Percentiles rank a stretch among this genome's conserved stretches.
These are phyloP conservation scores for Tachyglossus aculeatus DNA, from an alignment of 2,797 vertebrate genomes.

Conservation along the genomic window DNA sequence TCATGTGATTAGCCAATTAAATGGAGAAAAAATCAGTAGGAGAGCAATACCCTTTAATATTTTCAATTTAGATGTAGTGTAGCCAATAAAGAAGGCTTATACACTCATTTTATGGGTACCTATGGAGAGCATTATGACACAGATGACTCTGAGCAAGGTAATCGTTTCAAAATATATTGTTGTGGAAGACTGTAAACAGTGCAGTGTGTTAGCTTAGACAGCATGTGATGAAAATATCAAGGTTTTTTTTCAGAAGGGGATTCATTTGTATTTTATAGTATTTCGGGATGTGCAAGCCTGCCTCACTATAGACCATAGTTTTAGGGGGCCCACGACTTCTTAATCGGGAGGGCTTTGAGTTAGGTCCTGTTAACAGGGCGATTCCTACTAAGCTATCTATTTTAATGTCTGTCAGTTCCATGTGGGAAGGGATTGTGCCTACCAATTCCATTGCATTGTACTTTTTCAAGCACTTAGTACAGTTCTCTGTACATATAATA, in stretches of 20 bases:
- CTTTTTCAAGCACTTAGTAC: no score
- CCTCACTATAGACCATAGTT: constrained; percentile 60
- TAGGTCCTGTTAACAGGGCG: no score
- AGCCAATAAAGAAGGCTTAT: constrained; percentile 79
- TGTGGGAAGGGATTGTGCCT: no score
- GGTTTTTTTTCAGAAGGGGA: constrained; percentile 62
- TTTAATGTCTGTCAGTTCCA: no score
- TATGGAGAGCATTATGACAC: constrained; percentile 79
- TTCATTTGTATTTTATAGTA: constrained; percentile 66
- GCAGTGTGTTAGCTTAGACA: constrained; percentile 69
- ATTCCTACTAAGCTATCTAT: no score
- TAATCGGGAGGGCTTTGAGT: no score
- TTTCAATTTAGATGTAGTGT: constrained; percentile 82
- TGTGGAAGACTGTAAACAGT: constrained; percentile 75
- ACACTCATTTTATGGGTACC: constrained; percentile 80
- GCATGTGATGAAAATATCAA: constrained; percentile 76
- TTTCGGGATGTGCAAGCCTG: constrained; percentile 59
- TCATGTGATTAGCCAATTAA: constrained; percentile 77
- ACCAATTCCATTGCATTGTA: no score
- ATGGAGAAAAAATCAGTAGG: constrained; percentile 64
- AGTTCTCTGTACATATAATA: no score
- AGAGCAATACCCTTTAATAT: constrained; percentile 78
- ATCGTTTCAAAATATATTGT: constrained; percentile 79
- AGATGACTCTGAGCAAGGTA: constrained; percentile 80
- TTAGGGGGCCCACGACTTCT: constrained; percentile 48